Evolutionary conservation across 2,113 vertebrate species (phyloP), one percentile per base, ranked within the genome.

Genomic region (Apeltes quadracus): DNA sequence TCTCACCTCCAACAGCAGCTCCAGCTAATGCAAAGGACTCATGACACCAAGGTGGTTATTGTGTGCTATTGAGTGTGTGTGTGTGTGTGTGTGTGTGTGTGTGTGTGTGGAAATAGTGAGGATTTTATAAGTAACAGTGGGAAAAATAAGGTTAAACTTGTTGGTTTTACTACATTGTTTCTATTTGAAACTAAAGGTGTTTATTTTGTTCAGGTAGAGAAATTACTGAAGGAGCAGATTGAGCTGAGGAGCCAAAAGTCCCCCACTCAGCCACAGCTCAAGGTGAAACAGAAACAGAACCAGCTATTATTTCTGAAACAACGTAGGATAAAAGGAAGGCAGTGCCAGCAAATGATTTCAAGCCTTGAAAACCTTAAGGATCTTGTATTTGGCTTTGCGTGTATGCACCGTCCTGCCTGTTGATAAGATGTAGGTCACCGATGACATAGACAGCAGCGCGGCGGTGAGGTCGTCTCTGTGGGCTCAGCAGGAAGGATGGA

Each of bases 221-320:
- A 65, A 15, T 58, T 93, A 61, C 90, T 94, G 71, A 80, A 81
- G 14, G 85, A 90, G 25, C 75, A 93, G 82, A 90, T 76, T 16
- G 48, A 50, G 27, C 79, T 94, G 58, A 84, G n/a, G n/a, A n/a
- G n/a, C n/a, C n/a, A n/a, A n/a, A n/a, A n/a, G n/a, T n/a, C n/a
- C n/a, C n/a, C n/a, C n/a, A n/a, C n/a, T n/a, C n/a, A n/a, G n/a
- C n/a, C n/a, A n/a, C n/a, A n/a, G n/a, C n/a, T n/a, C n/a, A n/a
- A n/a, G n/a, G n/a, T n/a, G n/a, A n/a, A 44, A 39, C 1, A 48
- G 66, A 61, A 4, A 56, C 32, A 66, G 8, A 22, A 63, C 6
- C n/a, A 2, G 12, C 12, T 29, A 10, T 32, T 15, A 53, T 2
- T 22, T 50, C 29, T 43, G 13, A 20, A 10, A 32, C 22, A 3